Base-by-base conservation (phyloP, 2,113 vertebrate genomes). In the Vulpes lagopus region DNA sequence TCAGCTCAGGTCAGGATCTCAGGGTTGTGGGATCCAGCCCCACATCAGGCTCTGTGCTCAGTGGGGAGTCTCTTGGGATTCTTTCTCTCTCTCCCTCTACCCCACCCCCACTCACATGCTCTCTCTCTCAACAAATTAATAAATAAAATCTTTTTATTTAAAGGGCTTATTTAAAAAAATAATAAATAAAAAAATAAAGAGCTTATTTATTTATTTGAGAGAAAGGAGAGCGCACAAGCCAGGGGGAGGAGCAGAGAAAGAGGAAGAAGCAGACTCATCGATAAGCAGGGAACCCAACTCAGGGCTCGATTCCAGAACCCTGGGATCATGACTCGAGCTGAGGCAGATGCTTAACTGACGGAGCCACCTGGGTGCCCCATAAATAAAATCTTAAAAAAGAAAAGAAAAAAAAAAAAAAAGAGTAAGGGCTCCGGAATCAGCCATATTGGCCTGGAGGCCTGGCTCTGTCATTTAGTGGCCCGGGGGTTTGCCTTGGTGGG, bases 401-500 rank as follows among this genome's bases (percentile, higher is more conserved):
- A 62, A 62, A 43, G 43, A 62, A 62, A 3, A 8, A 60, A 4
- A 65, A 65, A 35, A 35, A n/a, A 71, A 17, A 71, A 35, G 62
- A 73, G 9, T 5, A 30, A 57, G 32, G 17, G 16, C 49, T 16
- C 38, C 15, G n/a, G 59, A 22, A 67, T 57, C 81, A 88, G 0
- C 11, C 51, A 97, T 92, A 59, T 23, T 25, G 51, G 53, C 57
- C 91, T 92, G n/a, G 69, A 93, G 87, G 95, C n/a, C 20, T 25
- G 3, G 1, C 74, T 73, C 71, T 0, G 0, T 9, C 8, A 32
- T n/a, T 73, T 10, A 69, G 23, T 88, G 67, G 55, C 5, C 43
- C 20, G 60, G 35, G 65, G 60, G 0, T 32, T 85, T 69, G 49
- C 84, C 94, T 84, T 91, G 82, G 82, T 59, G 55, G 43, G 83